Conservation (phyloP, 2,888 invertebrate genomes). For the Xanthia togata region DNA sequence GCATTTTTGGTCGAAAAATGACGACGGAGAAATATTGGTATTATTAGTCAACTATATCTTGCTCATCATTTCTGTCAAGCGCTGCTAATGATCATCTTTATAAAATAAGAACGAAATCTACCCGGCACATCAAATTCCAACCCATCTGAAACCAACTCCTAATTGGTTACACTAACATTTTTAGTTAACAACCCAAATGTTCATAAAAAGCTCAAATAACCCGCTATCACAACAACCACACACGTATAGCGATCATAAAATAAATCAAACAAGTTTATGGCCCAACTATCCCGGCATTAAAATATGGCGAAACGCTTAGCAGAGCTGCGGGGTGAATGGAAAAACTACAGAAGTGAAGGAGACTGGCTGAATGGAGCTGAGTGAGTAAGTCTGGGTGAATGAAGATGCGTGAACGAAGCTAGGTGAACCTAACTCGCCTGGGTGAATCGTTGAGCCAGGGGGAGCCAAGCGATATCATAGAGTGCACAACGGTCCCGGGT, state of each 20-base stretch:
- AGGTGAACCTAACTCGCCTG: not conserved
- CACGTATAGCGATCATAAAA: constrained; percentile 82
- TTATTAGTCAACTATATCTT: not conserved
- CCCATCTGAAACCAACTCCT: not conserved
- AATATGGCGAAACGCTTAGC: constrained; percentile 87
- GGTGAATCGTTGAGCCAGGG: not conserved
- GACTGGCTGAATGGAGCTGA: constrained; percentile 24
- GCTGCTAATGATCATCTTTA: too few species aligned
- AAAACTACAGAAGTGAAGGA: constrained; percentile 59
- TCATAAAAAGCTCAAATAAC: constrained; percentile 16
- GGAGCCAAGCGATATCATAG: not conserved
- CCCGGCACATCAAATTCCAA: not conserved
- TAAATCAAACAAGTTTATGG: constrained; percentile 89
- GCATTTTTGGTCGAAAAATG: not conserved
- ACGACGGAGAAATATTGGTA: not conserved
- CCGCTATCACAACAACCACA: constrained; percentile 71
- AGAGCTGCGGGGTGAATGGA: constrained; percentile 73
- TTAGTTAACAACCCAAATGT: not conserved
- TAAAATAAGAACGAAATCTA: too few species aligned
- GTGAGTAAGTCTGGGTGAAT: not conserved
- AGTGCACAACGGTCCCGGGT: not conserved
- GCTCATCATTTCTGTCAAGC: too few species aligned
- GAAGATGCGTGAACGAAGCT: not conserved
- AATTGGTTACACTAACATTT: not conserved
- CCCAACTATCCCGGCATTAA: constrained; percentile 86